Conservation (phyloP, 2,113 vertebrate genomes). For the Mastomys coucha region DNA sequence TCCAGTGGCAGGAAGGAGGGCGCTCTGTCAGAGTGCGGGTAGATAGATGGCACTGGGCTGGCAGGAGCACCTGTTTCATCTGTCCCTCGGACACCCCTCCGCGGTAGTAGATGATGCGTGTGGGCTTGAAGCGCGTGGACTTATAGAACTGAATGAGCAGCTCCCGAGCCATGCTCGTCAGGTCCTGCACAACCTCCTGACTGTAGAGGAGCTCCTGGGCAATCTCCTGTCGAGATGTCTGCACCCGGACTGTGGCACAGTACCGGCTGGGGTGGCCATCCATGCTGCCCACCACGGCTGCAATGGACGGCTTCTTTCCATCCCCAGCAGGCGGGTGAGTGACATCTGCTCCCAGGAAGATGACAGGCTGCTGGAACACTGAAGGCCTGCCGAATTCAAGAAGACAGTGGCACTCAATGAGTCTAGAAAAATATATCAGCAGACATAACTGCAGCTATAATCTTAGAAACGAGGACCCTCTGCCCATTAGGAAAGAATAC, state of each 20-base stretch:
- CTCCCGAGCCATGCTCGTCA: conserved; percentile 98
- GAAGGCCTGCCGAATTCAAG: conserved; percentile 91
- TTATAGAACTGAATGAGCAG: conserved; percentile 99
- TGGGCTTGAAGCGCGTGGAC: conserved; percentile 98
- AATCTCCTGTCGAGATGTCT: conserved; percentile 97
- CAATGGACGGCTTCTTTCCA: conserved; percentile 98
- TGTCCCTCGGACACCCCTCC: conserved; percentile 98
- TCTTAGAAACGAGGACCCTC: not conserved
- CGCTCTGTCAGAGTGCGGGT: not conserved
- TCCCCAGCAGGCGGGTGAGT: conserved; percentile 98
- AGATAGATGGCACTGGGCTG: not conserved
- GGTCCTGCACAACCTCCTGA: conserved; percentile 98
- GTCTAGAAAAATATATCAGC: not conserved
- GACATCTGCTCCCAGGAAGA: conserved; percentile 98
- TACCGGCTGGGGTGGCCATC: conserved; percentile 98
- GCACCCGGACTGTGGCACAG: conserved; percentile 97
- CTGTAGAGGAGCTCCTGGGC: conserved; percentile 98
- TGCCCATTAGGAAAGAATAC: not conserved
- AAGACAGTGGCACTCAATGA: conserved; percentile 54
- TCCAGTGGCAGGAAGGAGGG: not conserved
- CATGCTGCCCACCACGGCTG: conserved; percentile 99
- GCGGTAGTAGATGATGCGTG: conserved; percentile 98
- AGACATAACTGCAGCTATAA: conserved; percentile 2
- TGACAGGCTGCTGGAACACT: conserved; percentile 99
- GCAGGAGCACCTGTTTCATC: conserved; percentile 95